Conservation (phyloP, 1,140 invertebrate species). For the Uloborus diversus region DNA sequence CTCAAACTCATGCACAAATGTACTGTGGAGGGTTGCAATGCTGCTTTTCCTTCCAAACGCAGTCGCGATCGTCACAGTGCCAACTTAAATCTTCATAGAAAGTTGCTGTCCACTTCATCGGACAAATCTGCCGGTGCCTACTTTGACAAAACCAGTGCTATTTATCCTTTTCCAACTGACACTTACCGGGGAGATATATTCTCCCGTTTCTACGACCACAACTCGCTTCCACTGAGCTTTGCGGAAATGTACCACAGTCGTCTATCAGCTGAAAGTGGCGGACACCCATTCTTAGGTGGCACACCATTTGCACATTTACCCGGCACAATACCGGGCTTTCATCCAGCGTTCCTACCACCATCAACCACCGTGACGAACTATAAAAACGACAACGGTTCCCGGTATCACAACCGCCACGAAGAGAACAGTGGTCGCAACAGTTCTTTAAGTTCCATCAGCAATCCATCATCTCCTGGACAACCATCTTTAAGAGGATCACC, state of each 20-base stretch:
- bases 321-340: constrained; percentile 34
- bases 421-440: constrained; percentile 38
- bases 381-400: constrained; percentile 2
- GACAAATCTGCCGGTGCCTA: constrained; percentile 60
- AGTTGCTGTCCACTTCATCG: constrained; percentile 79
- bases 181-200: constrained; percentile 78
- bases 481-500: constrained; percentile 18
- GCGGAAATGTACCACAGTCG: constrained; percentile 66
- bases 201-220: constrained; percentile 80
- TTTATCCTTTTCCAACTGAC: constrained; percentile 63
- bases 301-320: constrained; percentile 59
- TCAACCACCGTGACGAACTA: constrained; percentile 19
- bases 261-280: constrained; percentile 61
- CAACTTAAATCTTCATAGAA: constrained; percentile 90
- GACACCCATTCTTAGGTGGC: constrained; percentile 61
- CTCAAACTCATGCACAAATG: constrained; percentile 96
- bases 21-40: constrained; percentile 93
- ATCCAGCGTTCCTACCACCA: constrained; percentile 46
- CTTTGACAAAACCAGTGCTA: constrained; percentile 61
- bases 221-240: constrained; percentile 69
- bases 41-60: constrained; percentile 93
- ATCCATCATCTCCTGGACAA: constrained; percentile 15
- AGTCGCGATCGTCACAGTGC: constrained; percentile 92
- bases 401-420: neutral
- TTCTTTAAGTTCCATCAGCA: constrained; percentile 45